These are phyloP conservation scores for Bradypodion ventrale DNA, from an alignment of 2,797 vertebrate genomes.

Conservation along the genomic window DNA sequence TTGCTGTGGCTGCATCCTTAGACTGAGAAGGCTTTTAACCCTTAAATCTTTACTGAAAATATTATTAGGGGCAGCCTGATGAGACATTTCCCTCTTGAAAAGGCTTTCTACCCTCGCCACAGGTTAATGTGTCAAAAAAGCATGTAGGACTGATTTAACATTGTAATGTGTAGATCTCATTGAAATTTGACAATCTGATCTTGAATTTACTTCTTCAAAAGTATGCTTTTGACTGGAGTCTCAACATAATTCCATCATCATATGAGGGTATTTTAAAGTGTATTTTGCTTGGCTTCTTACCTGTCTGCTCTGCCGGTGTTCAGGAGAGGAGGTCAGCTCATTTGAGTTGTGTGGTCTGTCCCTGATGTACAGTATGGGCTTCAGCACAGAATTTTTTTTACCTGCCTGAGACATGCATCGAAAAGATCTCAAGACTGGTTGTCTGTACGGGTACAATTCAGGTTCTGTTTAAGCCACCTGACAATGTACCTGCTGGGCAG, in stretches of 20 bases:
- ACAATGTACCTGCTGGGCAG: too few relatives aligned
- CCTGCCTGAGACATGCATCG: too few relatives aligned
- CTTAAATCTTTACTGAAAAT: not conserved
- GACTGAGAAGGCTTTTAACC: not conserved
- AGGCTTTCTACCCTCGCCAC: not conserved
- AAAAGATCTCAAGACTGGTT: too few relatives aligned
- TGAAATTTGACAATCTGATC: not conserved
- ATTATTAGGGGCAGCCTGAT: constrained; percentile 28
- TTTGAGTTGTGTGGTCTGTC: not conserved
- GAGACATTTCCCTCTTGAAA: not conserved
- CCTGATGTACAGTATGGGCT: not conserved
- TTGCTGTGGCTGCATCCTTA: not conserved
- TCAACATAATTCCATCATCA: not conserved
- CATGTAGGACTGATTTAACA: not conserved
- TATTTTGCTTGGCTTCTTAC: not conserved
- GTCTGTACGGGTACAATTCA: too few relatives aligned
- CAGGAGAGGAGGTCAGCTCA: not conserved
- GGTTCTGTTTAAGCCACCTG: too few relatives aligned
- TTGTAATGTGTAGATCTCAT: not conserved
- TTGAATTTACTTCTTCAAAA: not conserved
- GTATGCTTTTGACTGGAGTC: not conserved
- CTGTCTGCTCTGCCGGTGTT: not conserved
- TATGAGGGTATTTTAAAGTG: not conserved
- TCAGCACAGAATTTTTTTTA: not conserved
- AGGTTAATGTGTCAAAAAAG: not conserved